Evolutionary conservation across 1,140 invertebrate species (phyloP), one percentile per base, ranked within the genome.

Genomic region (Sycophaga agraensis): DNA sequence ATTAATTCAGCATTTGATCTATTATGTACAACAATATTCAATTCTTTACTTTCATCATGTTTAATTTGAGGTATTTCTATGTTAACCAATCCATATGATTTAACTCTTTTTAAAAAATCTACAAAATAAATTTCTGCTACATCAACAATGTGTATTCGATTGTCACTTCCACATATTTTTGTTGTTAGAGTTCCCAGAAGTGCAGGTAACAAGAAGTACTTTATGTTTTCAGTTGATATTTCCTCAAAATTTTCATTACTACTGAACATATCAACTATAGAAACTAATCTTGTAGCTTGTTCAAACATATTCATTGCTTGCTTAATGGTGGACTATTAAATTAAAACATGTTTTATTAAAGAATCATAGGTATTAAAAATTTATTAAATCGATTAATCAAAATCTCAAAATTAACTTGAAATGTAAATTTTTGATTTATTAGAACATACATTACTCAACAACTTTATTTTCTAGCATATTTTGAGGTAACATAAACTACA

Each of bases 211-310:
- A 96, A 75, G 46, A 96, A 84, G 69, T 92, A 94, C 71, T 92
- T 92, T 2, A 98, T 74, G 70, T 94, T 88, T 64, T 89, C 87
- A 12, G 93, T 94, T 0, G 92, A 78, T 11, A 97, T 74, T 82
- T 98, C 96, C 51, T 95, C 91, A 40, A 94, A 82, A 22, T 81
- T 82, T 84, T 98, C 96, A 81, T 97, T 97, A 28, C 76, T 75
- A 76, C 93, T 96, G 70, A 97, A 97, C 76, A 97, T 84, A 43
- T 85, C 88, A 0, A 90, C 82, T 37, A 88, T 63, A 6, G 91
- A 94, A 0, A 94, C 91, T 49, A 93, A 74, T 65, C 82, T 84
- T 16, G 92, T 95, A 2, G 87, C 82, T 69, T 91, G 83, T 81
- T 95, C 92, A 58, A 94, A 86, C 34, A 86, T 83, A 19, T 80